Evolutionary conservation across 2,888 invertebrate genomes (phyloP), one percentile per base, ranked within the genome.

Genomic region (Cyaniris semiargus): DNA sequence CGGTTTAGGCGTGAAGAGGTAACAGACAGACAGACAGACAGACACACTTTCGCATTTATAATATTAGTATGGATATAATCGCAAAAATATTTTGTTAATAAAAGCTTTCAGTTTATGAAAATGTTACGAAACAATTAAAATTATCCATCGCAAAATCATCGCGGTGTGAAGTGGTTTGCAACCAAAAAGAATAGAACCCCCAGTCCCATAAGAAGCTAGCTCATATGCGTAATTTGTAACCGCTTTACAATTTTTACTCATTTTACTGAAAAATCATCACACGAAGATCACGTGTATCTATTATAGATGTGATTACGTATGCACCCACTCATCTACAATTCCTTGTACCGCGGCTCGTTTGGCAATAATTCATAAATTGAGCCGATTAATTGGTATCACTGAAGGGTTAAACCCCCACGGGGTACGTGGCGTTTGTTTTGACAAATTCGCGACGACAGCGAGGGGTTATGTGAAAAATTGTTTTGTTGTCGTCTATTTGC

Each of bases 361-460:
- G 83, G 90, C 88, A 88, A 89, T 92, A 92, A 92, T 90, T 92
- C 91, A 93, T 90, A 92, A 92, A 92, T 92, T 91, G 92, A 88
- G 86, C 89, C 90, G 89, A 92, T 92, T 93, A 92, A 93, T 93
- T 92, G 93, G 91, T 89, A 88, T 81, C 82, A 81, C 81, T 85
- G 85, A 91, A 90, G 93, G 92, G 92, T 91, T 90, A 87, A 81
- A 86, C 88, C 88, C 85, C 85, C 81, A 83, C 81, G 76, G 77
- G 80, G 76, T 78, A 80, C 81, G 83, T 82, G 82, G 82, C 86
- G 84, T 89, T 88, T 89, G 89, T 90, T 91, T 87, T 91, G 90
- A 91, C 91, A 88, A 88, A 90, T 86, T 86, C 83, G 84, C 84
- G 85, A 83, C 83, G 84, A 87, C 83, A 81, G 81, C 82, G 78